Percentiles rank a stretch among this genome's conserved stretches.
Conservation (phyloP, 2,113 vertebrate genomes). For the Scophthalmus maximus region DNA sequence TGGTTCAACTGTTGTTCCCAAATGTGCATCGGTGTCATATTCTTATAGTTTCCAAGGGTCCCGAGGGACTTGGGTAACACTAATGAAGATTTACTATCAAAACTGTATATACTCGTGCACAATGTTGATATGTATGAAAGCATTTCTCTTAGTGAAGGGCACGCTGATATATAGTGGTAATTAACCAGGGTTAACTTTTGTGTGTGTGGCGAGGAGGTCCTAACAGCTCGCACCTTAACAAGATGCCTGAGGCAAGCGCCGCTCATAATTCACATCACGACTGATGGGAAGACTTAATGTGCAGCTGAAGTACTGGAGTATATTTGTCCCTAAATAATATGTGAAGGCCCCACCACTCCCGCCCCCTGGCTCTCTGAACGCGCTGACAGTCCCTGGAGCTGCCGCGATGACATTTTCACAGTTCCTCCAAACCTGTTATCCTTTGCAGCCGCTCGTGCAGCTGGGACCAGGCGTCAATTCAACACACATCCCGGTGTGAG, state of each 20-base stretch:
- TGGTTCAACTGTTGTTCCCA: conserved; percentile 14
- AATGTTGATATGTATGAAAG: conserved; percentile 3
- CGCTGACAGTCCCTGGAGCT: conserved; percentile 48
- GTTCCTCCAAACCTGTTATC: conserved; percentile 42
- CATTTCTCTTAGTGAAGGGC: background rate
- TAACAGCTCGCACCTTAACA: conserved; percentile 10
- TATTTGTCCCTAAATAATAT: conserved; percentile 36
- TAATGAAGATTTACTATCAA: conserved; percentile 55
- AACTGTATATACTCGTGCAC: conserved; percentile 4
- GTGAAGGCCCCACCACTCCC: background rate
- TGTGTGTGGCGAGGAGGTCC: conserved; percentile 9
- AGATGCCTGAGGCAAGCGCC: conserved; percentile 22
- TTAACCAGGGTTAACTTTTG: conserved; percentile 48
- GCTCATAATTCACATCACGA: conserved; percentile 48
- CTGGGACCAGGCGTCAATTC: conserved; percentile 19
- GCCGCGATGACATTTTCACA: conserved; percentile 56
- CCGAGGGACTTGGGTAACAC: conserved; percentile 13
- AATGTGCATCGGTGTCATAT: conserved; percentile 36
- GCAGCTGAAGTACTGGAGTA: conserved; percentile 38
- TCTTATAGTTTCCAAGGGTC: conserved; percentile 1
- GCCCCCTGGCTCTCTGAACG: conserved; percentile 24
- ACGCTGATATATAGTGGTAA: conserved; percentile 38
- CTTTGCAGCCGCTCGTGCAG: conserved; percentile 26
- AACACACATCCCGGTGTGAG: conserved; percentile 42
- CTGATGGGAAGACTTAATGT: conserved; percentile 24